These are phyloP conservation scores for Siniperca obscura DNA, from an alignment of 2,797 vertebrate genomes.

Conservation along the genomic window DNA sequence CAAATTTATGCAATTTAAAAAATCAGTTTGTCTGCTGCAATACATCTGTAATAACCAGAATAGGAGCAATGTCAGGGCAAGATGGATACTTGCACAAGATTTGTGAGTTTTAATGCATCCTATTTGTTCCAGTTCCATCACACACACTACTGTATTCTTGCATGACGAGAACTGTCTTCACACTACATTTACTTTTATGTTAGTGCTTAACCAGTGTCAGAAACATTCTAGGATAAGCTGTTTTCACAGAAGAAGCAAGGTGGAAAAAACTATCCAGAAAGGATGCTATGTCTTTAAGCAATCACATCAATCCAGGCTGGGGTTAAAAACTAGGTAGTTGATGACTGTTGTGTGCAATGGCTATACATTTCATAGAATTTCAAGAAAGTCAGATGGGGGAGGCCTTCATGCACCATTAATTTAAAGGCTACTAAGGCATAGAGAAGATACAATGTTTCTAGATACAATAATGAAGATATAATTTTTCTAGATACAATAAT, in stretches of 20 bases:
- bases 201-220: slow-evolving; percentile 62
- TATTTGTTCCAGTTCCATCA: slow-evolving; percentile 66
- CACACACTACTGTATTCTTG: slow-evolving; percentile 51
- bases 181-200: slow-evolving; percentile 74
- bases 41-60: slow-evolving; percentile 59
- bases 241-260: slow-evolving; percentile 65
- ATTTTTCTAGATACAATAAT: background rate
- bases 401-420: background rate
- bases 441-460: background rate
- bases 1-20: slow-evolving; percentile 46
- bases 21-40: slow-evolving; percentile 47
- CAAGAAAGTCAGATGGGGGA: too few species aligned
- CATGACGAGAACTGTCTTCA: slow-evolving; percentile 68
- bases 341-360: slow-evolving; percentile 6
- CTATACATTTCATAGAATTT: background rate
- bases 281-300: slow-evolving; percentile 26
- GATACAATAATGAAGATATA: background rate
- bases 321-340: slow-evolving; percentile 14
- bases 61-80: slow-evolving; percentile 38
- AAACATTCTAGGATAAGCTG: slow-evolving; percentile 63
- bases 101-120: slow-evolving; percentile 66
- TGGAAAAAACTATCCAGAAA: slow-evolving; percentile 46
- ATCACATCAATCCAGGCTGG: slow-evolving; percentile 27
- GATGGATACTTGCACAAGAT: slow-evolving; percentile 54
- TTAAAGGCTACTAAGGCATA: background rate